These are phyloP conservation scores for Serrognathus titanus DNA, from an alignment of 2,888 invertebrate genomes.

Conservation along the genomic window DNA sequence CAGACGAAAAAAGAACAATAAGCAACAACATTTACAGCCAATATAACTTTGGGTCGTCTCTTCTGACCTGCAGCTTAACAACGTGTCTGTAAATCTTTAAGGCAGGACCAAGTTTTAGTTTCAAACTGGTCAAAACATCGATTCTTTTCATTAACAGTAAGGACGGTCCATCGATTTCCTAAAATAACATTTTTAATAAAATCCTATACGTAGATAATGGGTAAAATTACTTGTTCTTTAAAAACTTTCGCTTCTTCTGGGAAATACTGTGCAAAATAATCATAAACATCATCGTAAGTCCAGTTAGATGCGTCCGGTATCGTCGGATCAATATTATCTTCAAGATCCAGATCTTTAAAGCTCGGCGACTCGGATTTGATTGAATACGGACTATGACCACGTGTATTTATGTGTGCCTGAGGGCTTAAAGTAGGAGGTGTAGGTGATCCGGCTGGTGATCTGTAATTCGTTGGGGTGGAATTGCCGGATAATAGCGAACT, in stretches of 20 bases:
- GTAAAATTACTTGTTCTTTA: slow-evolving; percentile 66
- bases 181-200: slow-evolving; percentile 32
- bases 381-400: slow-evolving; percentile 16
- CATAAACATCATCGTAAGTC: slow-evolving; percentile 78
- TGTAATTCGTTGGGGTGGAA: slow-evolving; percentile 28
- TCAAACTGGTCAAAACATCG: slow-evolving; percentile 79
- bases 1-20: slow-evolving; percentile 11
- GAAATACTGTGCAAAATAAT: slow-evolving; percentile 74
- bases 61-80: slow-evolving; percentile 74
- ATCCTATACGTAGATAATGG: background rate
- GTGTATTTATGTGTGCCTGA: slow-evolving; percentile 29
- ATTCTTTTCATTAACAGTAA: slow-evolving; percentile 77
- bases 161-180: slow-evolving; percentile 91
- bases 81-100: slow-evolving; percentile 80
- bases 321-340: slow-evolving; percentile 56
- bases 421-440: slow-evolving; percentile 44
- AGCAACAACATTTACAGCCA: slow-evolving; percentile 56
- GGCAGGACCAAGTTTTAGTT: slow-evolving; percentile 83
- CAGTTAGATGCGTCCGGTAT: slow-evolving; percentile 80
- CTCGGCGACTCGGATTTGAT: slow-evolving; percentile 35
- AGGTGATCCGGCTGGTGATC: slow-evolving; percentile 33
- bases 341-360: slow-evolving; percentile 35
- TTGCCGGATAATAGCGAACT: slow-evolving; percentile 23
- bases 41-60: slow-evolving; percentile 69
- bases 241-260: slow-evolving; percentile 81